A percentile compares a stretch with the other conserved stretches of the same genome.
phyloP scores from a whole-genome alignment of 2,888 invertebrate species.

The Carabus problematicus region DNA sequence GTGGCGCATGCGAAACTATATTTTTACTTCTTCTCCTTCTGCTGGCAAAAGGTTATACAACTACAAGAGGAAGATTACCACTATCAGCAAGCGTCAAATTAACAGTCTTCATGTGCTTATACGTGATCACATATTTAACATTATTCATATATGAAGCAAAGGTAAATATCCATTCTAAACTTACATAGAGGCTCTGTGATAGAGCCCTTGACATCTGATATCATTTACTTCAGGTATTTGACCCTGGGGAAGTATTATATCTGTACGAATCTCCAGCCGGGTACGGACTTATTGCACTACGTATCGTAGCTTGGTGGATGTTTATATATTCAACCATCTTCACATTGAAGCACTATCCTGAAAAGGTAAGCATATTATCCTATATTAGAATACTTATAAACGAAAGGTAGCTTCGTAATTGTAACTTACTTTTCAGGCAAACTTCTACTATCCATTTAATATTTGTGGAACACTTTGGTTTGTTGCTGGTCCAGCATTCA shows the following conservation, averaged over 20 bases:
- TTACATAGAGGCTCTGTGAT: conserved; percentile 1
- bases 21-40: conserved; percentile 81
- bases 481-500: conserved; percentile 80
- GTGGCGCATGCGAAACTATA: conserved; percentile 73
- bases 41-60: conserved; percentile 89
- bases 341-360: conserved; percentile 83
- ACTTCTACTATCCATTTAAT: conserved; percentile 85
- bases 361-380: conserved; percentile 65
- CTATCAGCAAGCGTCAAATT: conserved; percentile 76
- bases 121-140: conserved; percentile 73
- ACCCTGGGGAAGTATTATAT: conserved; percentile 89
- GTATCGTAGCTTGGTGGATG: conserved; percentile 83
- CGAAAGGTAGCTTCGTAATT: conserved; percentile 6
- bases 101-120: conserved; percentile 80
- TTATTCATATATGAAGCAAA: conserved; percentile 83
- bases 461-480: conserved; percentile 88
- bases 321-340: conserved; percentile 73
- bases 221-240: conserved; percentile 71
- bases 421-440: conserved; percentile 60
- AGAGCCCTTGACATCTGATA: conserved; percentile 3
- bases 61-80: conserved; percentile 83
- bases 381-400: too few species aligned
- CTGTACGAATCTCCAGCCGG: conserved; percentile 92
- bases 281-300: conserved; percentile 77
- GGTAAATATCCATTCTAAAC: conserved; percentile 58